Percentiles rank a stretch among this genome's conserved stretches.
Evolutionary conservation across 1,140 invertebrate species (phyloP).

Genomic region (Drosophila bifasciata): DNA sequence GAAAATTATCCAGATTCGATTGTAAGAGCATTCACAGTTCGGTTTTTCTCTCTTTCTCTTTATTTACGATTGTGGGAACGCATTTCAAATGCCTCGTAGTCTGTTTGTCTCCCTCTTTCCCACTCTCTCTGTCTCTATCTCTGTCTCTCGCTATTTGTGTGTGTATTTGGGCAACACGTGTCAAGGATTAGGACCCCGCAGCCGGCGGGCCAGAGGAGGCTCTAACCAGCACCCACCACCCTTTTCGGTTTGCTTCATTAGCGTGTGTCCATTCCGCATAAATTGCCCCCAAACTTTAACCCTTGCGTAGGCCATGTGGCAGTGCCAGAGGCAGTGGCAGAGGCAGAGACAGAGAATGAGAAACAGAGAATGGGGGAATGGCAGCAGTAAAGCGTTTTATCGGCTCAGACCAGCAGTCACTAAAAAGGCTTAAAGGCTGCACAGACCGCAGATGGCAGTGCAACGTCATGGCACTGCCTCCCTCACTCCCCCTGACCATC

Average conservation of each 20-base stretch:
- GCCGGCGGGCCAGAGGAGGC: slow-evolving; percentile 8
- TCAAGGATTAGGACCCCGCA: slow-evolving; percentile 49
- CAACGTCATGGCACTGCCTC: slow-evolving; percentile 26
- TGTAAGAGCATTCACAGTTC: slow-evolving; percentile 17
- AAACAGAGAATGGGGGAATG: neutral
- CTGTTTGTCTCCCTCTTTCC: slow-evolving; percentile 21
- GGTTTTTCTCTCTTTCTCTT: neutral
- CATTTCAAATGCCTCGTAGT: slow-evolving; percentile 47
- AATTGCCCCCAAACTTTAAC: slow-evolving; percentile 40
- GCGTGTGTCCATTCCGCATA: slow-evolving; percentile 43
- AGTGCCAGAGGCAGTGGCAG: too few relatives aligned
- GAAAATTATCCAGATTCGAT: too few relatives aligned
- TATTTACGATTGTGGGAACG: slow-evolving; percentile 53
- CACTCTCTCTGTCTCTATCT: neutral
- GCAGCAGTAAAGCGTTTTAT: slow-evolving; percentile 46
- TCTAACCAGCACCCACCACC: too few relatives aligned
- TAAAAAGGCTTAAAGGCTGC: slow-evolving; percentile 44
- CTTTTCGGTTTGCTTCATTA: slow-evolving; percentile 38
- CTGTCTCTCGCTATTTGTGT: neutral
- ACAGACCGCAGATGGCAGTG: slow-evolving; percentile 34
- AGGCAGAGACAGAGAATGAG: too few relatives aligned
- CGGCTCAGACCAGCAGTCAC: slow-evolving; percentile 45
- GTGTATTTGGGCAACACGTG: slow-evolving; percentile 46
- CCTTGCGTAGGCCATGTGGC: slow-evolving; percentile 4
- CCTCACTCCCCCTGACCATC: neutral